Conservation (phyloP, 2,113 vertebrate genomes). For the Actenoides lindsayi region DNA sequence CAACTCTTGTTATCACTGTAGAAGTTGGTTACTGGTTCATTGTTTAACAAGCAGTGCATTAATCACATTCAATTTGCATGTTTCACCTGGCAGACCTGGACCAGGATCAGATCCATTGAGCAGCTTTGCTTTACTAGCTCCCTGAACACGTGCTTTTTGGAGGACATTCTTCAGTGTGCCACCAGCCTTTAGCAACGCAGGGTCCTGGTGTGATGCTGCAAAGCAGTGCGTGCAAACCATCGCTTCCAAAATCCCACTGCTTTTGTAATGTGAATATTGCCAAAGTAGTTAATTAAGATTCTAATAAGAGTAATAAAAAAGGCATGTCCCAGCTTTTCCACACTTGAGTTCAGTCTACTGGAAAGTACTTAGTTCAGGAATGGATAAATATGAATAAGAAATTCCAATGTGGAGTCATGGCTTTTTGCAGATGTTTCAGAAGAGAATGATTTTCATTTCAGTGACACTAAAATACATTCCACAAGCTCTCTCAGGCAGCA, state of each 20-base stretch:
- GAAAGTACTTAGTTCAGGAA: not conserved
- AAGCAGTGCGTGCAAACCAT: fast-evolving
- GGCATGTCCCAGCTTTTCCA: not conserved
- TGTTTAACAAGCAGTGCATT: not conserved
- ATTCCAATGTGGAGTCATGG: not conserved
- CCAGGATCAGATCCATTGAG: not conserved
- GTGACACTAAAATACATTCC: not conserved
- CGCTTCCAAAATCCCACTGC: not conserved
- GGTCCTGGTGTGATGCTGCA: not conserved
- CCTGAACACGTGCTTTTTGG: not conserved
- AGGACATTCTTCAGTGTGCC: fast-evolving
- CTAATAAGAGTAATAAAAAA: not conserved
- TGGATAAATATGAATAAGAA: not conserved
- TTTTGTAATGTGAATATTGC: not conserved
- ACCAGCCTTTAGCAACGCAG: not conserved
- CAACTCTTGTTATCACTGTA: fast-evolving
- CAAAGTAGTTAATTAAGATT: not conserved
- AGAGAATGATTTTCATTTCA: not conserved
- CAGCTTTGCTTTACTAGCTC: not conserved
- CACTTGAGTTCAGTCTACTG: not conserved
- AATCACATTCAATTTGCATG: not conserved
- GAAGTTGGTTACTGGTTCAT: not conserved
- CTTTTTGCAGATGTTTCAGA: not conserved
- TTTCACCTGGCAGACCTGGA: not conserved
- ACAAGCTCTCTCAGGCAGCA: not conserved